Evolutionary conservation across 2,888 invertebrate genomes (phyloP), one percentile per base, ranked within the genome.

Genomic region (Drosophila mayaguana): DNA sequence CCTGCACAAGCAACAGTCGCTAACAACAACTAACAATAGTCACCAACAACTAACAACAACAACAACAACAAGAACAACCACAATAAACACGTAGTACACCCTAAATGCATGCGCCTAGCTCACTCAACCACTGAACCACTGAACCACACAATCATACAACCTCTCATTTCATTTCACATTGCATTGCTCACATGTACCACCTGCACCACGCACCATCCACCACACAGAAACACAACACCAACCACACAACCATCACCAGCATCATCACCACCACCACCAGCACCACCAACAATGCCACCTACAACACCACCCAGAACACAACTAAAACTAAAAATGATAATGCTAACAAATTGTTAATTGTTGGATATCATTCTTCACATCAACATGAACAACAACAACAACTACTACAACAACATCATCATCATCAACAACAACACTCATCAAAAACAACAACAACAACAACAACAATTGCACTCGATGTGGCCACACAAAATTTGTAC

Each of bases 341-440:
- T 90, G 88, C 86, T 85, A 86, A 89, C 90, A 85, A 86, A 82
- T 54, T 86, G 83, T 84, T 92, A 88, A 91, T 90, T 87, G 90
- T 90, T 83, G 86, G 91, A 83, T 91, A 92, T 90, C 91, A 92
- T 89, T 88, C 88, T 85, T 84, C 89, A 86, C 78, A 85, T 85
- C 80, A 88, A 81, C 81, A 84, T 75, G 84, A 89, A 75, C 82
- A 81, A 64, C 82, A 78, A 73, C 86, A 78, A 64, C 83, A 69
- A 60, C 72, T 57, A 59, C 75, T 75, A 54, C 66, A 59, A 8
- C 46, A 25, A 8, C 45, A 45, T 16, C 16, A 28, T n/a, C 48
- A 46, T 25, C 46, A 46, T 56, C 76, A 77, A 66, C 72, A 80
- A 70, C 63, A 50, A 42, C 77, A 78, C 59, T 64, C 81, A 78